These are phyloP conservation scores for Dusona sp. DNA, from an alignment of 2,888 invertebrate genomes.

Conservation along the genomic window DNA sequence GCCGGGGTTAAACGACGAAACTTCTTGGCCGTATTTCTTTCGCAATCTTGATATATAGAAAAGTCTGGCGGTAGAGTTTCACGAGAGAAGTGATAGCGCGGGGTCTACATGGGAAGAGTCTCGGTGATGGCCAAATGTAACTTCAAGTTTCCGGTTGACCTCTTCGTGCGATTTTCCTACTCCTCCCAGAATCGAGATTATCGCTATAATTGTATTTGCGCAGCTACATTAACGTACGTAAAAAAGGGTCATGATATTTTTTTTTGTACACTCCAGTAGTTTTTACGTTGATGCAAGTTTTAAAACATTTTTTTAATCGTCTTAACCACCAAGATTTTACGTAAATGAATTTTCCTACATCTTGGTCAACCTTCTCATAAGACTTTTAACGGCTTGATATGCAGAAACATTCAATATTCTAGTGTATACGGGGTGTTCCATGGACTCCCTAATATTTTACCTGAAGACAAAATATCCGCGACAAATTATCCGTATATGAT, in stretches of 20 bases:
- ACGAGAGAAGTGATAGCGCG: conserved; percentile 45
- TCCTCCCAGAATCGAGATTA: conserved; percentile 20
- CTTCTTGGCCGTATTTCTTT: conserved; percentile 75
- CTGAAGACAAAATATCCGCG: not conserved
- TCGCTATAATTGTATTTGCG: conserved; percentile 40
- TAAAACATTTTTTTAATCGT: not conserved
- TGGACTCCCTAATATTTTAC: not conserved
- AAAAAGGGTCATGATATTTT: not conserved
- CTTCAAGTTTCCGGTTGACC: conserved; percentile 47
- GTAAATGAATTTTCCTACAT: not conserved
- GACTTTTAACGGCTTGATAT: not conserved
- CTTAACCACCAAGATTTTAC: not conserved
- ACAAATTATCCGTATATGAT: too few species aligned
- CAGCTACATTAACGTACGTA: not conserved
- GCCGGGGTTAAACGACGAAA: conserved; percentile 76
- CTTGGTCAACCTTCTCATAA: not conserved
- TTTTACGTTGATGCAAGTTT: not conserved
- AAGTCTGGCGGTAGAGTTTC: conserved; percentile 27
- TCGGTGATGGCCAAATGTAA: conserved; percentile 44
- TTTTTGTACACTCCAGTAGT: not conserved
- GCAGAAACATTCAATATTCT: not conserved
- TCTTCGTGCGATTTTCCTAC: conserved; percentile 3
- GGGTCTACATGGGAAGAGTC: conserved; percentile 43
- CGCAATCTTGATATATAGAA: conserved; percentile 70
- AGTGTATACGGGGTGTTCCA: not conserved